Conservation (phyloP, 2,888 invertebrate species). For the Chrysina gloriosa region DNA sequence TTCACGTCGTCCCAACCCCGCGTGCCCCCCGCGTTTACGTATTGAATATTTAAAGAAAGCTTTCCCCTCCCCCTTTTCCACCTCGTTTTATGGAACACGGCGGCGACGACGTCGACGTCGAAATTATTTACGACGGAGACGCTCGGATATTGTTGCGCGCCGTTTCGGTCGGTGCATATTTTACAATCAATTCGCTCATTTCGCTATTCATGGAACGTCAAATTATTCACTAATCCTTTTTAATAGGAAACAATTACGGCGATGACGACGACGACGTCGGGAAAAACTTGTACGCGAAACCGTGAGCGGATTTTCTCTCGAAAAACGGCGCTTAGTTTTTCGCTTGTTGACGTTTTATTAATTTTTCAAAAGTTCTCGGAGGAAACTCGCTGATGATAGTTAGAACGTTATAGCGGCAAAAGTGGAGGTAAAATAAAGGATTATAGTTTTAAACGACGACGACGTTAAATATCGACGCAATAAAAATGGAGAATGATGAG, state of each 20-base stretch:
- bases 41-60: constrained; percentile 9
- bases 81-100: neutral
- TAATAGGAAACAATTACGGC: constrained; percentile 22
- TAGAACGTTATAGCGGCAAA: too few relatives aligned
- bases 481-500: too few relatives aligned
- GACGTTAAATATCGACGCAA: too few relatives aligned
- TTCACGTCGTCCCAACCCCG: neutral
- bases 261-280: too few relatives aligned
- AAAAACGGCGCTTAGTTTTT: neutral
- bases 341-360: neutral
- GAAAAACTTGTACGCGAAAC: constrained; percentile 7
- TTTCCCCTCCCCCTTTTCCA: neutral
- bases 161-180: constrained; percentile 9
- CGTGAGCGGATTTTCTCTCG: neutral
- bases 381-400: too few relatives aligned
- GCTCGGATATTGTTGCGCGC: neutral
- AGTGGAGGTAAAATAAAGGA: too few relatives aligned
- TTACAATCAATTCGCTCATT: constrained; percentile 24
- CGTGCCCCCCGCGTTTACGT: neutral
- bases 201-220: constrained; percentile 24
- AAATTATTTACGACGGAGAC: neutral
- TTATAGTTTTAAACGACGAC: too few relatives aligned
- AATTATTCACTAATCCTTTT: constrained; percentile 16
- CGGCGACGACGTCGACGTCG: neutral
- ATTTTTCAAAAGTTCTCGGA: neutral